Evolutionary conservation across 2,797 vertebrate species (phyloP).

Genomic region (Lithobates pipiens): DNA sequence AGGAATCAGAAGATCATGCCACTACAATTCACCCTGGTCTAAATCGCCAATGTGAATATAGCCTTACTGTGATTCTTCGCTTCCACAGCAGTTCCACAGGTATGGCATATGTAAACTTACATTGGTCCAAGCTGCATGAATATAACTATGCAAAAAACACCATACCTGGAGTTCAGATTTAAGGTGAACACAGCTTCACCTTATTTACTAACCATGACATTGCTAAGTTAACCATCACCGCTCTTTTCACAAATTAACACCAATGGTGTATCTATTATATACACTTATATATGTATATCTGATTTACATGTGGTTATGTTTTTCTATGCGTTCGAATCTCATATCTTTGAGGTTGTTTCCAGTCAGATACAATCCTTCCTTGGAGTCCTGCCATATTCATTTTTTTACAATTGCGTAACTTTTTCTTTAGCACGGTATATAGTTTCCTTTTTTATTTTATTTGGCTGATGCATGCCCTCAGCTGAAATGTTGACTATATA

Average conservation of each 20-base stretch:
- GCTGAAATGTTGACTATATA: constrained; percentile 43
- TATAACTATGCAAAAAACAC: no score
- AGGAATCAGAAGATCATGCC: no score
- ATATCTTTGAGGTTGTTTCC: constrained; percentile 30
- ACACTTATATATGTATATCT: background rate
- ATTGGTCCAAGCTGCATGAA: no score
- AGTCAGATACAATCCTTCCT: constrained; percentile 44
- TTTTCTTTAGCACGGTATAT: constrained; percentile 33
- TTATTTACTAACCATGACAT: background rate
- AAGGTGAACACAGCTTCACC: background rate
- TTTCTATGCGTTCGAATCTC: constrained; percentile 7
- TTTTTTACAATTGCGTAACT: constrained; percentile 54
- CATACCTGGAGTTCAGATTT: no score
- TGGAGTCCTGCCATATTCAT: constrained; percentile 47
- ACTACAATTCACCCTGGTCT: no score
- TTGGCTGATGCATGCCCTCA: constrained; percentile 28
- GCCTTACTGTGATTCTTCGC: no score
- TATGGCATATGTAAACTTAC: no score
- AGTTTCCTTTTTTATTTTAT: constrained; percentile 7
- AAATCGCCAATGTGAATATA: no score
- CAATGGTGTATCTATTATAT: background rate
- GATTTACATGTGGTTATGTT: background rate
- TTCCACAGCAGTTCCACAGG: no score
- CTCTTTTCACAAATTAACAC: no score
- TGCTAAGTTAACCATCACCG: background rate